Conservation (phyloP, 1,140 invertebrate species). For the Scaptodrosophila lebanonensis region DNA sequence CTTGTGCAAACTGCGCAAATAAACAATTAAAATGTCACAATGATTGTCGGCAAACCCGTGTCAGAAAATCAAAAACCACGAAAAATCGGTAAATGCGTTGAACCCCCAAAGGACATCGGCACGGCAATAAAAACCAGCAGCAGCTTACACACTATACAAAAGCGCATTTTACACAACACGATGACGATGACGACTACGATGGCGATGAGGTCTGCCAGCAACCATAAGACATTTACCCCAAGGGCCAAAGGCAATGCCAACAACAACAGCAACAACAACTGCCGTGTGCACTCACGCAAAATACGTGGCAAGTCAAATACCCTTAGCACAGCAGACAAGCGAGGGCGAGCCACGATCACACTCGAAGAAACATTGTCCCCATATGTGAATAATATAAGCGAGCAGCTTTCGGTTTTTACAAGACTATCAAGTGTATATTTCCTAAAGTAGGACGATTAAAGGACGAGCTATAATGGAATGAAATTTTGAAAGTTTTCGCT, state of each 20-base stretch:
- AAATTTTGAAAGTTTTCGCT: too few relatives aligned
- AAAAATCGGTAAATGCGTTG: constrained; percentile 62
- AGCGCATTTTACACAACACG: constrained; percentile 66
- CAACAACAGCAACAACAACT: too few relatives aligned
- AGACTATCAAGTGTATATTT: too few relatives aligned
- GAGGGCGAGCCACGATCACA: constrained; percentile 10
- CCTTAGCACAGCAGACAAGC: constrained; percentile 5
- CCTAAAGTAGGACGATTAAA: too few relatives aligned
- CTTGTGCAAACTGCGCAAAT: constrained; percentile 61
- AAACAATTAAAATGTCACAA: constrained; percentile 77
- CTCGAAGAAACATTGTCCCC: too few relatives aligned
- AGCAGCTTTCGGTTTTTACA: too few relatives aligned
- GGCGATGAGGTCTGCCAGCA: constrained; percentile 7
- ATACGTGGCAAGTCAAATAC: constrained; percentile 39
- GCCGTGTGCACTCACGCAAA: constrained; percentile 35
- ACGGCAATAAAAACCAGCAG: constrained; percentile 1
- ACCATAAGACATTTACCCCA: constrained; percentile 34
- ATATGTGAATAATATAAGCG: too few relatives aligned
- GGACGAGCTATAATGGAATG: too few relatives aligned
- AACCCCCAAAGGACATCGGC: constrained; percentile 43
- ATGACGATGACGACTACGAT: constrained; percentile 35
- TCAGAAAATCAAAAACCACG: constrained; percentile 70
- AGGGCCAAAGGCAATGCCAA: constrained; percentile 26
- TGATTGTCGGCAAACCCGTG: constrained; percentile 68
- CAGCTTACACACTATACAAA: constrained; percentile 53